phyloP scores from a whole-genome alignment of 2,113 vertebrate species.

The Vicugna pacos region DNA sequence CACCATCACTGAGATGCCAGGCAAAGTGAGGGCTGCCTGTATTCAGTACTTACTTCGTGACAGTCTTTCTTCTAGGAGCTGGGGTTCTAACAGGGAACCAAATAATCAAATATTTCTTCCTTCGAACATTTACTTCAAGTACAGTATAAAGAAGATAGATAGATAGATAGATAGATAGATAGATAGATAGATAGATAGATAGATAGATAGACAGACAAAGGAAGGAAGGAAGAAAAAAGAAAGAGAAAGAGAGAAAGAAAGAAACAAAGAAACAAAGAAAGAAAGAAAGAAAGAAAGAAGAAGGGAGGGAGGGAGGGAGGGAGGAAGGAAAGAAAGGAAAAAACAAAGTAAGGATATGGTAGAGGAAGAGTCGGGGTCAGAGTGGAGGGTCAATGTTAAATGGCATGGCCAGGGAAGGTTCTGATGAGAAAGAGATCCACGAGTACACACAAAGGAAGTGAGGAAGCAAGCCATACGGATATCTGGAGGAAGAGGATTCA shows the following conservation, averaged over 20 bases:
- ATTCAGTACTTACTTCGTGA: background rate
- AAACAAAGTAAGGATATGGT: background rate
- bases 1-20: background rate
- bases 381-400: accelerated
- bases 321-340: background rate
- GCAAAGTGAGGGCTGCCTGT: background rate
- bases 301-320: too few species aligned
- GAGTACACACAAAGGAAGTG: background rate
- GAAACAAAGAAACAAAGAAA: too few species aligned
- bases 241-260: too few species aligned
- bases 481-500: background rate
- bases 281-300: too few species aligned
- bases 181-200: too few species aligned
- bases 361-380: background rate
- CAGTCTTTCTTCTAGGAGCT: background rate
- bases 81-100: background rate
- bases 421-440: background rate
- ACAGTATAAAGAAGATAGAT: background rate
- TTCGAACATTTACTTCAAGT: background rate
- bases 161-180: too few species aligned
- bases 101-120: background rate
- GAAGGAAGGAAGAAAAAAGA: too few species aligned
- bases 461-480: background rate
- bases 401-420: background rate
- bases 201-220: accelerated